These are phyloP conservation scores for Sminthurides bifidus DNA, from an alignment of 1,140 invertebrate species.

Conservation along the genomic window DNA sequence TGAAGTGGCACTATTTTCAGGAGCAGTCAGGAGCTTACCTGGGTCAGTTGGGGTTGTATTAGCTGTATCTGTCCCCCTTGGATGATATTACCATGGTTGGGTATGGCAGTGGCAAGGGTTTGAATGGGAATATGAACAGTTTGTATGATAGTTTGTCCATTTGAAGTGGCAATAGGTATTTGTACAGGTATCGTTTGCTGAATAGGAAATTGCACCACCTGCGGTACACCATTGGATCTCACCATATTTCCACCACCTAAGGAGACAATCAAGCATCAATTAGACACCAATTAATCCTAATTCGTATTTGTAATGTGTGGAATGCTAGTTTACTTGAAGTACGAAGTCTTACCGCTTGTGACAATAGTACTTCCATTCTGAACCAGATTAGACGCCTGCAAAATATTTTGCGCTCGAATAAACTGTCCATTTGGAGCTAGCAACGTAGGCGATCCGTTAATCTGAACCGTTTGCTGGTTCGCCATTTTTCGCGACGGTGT, in stretches of 20 bases:
- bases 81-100: slow-evolving; percentile 37
- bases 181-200: slow-evolving; percentile 81
- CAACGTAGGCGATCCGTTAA: slow-evolving; percentile 21
- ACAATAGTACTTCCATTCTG: slow-evolving; percentile 28
- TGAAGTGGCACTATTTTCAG: not conserved
- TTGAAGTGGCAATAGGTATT: slow-evolving; percentile 74
- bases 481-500: not conserved
- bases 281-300: not conserved
- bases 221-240: slow-evolving; percentile 40
- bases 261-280: slow-evolving; percentile 3
- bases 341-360: slow-evolving; percentile 11
- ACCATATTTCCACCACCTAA: slow-evolving; percentile 56
- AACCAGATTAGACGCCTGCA: slow-evolving; percentile 26
- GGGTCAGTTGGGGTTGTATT: slow-evolving; percentile 47
- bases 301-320: not conserved
- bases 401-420: slow-evolving; percentile 26
- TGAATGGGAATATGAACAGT: slow-evolving; percentile 83
- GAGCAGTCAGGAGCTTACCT: slow-evolving; percentile 33
- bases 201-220: slow-evolving; percentile 64
- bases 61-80: slow-evolving; percentile 51
- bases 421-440: slow-evolving; percentile 28
- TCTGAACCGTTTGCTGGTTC: slow-evolving; percentile 27
- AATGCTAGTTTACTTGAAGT: not conserved
- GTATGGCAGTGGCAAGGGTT: slow-evolving; percentile 48
- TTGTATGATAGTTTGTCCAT: slow-evolving; percentile 85